Conservation (phyloP, 2,113 vertebrate genomes). For the Nanorana parkeri region DNA sequence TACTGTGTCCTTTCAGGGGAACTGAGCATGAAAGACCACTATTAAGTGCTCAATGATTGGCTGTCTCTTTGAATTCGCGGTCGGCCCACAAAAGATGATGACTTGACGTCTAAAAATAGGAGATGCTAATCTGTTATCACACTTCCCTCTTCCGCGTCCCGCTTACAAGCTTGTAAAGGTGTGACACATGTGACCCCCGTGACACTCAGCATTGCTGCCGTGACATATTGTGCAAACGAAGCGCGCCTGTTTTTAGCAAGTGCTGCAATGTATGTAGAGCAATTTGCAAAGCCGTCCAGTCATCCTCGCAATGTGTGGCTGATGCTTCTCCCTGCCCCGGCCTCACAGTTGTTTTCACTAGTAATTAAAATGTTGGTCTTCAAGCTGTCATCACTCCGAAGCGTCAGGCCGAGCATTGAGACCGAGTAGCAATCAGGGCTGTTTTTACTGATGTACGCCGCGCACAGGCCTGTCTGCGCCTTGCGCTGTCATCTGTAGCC, state of each 20-base stretch:
- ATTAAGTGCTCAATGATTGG: conserved; percentile 44
- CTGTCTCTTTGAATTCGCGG: conserved; percentile 34
- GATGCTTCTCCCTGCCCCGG: neutral
- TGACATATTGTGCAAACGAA: conserved; percentile 48
- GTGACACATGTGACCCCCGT: conserved; percentile 46
- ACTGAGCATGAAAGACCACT: conserved; percentile 34
- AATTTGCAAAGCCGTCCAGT: conserved; percentile 30
- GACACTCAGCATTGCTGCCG: conserved; percentile 15
- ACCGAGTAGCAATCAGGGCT: neutral
- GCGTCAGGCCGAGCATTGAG: neutral
- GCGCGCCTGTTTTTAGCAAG: conserved; percentile 26
- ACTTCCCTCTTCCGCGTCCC: conserved; percentile 15
- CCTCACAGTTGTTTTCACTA: conserved; percentile 12
- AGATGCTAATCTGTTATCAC: conserved; percentile 47
- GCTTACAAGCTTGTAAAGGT: conserved; percentile 28
- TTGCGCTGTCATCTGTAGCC: neutral
- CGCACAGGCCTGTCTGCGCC: neutral
- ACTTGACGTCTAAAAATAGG: conserved; percentile 37
- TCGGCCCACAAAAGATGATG: conserved; percentile 13
- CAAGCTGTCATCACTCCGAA: conserved; percentile 16
- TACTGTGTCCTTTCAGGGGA: conserved; percentile 55
- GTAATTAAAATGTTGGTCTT: conserved; percentile 49
- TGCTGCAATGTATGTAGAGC: conserved; percentile 29
- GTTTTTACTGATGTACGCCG: neutral
- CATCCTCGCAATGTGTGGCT: neutral